Evolutionary conservation across 2,888 invertebrate genomes (phyloP).

Genomic region (Gandaritis pyraliata): DNA sequence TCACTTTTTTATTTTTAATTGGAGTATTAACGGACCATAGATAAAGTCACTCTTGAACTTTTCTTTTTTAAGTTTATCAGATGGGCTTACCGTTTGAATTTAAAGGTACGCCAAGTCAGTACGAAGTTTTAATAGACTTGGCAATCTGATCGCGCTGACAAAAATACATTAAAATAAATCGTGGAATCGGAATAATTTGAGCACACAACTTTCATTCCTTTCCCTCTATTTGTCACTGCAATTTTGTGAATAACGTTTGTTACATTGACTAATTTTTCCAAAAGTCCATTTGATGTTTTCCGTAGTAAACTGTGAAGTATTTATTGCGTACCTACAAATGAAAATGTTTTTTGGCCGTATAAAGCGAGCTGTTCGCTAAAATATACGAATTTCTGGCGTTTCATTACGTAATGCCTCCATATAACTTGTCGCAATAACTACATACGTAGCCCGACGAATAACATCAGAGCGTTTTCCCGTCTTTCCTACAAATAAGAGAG

Average conservation of each 20-base stretch:
- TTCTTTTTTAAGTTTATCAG: constrained; percentile 73
- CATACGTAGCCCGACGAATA: constrained; percentile 45
- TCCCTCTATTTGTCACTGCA: constrained; percentile 36
- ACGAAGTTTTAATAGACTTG: constrained; percentile 82
- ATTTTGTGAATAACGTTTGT: constrained; percentile 31
- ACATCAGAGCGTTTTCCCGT: constrained; percentile 62
- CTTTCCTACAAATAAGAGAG: constrained; percentile 56
- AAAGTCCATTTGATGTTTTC: constrained; percentile 35
- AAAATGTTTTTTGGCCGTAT: constrained; percentile 35
- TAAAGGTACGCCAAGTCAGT: constrained; percentile 76
- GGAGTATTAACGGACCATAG: constrained; percentile 79
- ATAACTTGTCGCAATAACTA: constrained; percentile 43
- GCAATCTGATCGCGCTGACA: constrained; percentile 72
- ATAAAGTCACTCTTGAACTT: constrained; percentile 74
- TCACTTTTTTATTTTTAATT: constrained; percentile 78
- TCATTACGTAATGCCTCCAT: constrained; percentile 54
- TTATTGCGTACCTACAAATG: constrained; percentile 32
- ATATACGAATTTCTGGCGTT: constrained; percentile 51
- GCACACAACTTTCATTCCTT: constrained; percentile 26
- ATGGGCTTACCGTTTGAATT: constrained; percentile 82
- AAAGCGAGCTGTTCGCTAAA: constrained; percentile 31
- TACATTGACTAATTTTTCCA: constrained; percentile 32
- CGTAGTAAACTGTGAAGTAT: constrained; percentile 35
- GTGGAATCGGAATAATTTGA: constrained; percentile 36
- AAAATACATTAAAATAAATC: constrained; percentile 71